Conservation (phyloP, 1,140 invertebrate genomes). For the Sitobion miscanthi region DNA sequence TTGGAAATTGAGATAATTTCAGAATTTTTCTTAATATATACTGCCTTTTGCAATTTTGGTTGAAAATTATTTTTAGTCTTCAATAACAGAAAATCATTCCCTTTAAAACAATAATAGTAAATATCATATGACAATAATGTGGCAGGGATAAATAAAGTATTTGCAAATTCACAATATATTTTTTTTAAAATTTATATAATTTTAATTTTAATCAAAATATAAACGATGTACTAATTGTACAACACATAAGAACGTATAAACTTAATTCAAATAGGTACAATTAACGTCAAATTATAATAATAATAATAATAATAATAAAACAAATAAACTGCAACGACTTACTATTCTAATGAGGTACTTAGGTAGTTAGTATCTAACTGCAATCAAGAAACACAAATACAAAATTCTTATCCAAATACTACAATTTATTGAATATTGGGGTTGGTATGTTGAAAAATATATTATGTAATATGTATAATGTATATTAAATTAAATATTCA, state of each 20-base stretch:
- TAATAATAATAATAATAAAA: slow-evolving; percentile 43
- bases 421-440: not conserved
- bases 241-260: slow-evolving; percentile 30
- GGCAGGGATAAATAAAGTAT: not conserved
- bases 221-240: slow-evolving; percentile 21
- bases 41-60: too few relatives aligned
- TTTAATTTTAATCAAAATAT: slow-evolving; percentile 28
- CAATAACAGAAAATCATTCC: not conserved
- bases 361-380: not conserved
- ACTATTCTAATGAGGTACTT: slow-evolving; percentile 41
- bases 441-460: not conserved
- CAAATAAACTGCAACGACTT: slow-evolving; percentile 36
- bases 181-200: slow-evolving; percentile 2
- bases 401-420: not conserved
- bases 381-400: not conserved
- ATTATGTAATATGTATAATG: not conserved
- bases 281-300: slow-evolving; percentile 43
- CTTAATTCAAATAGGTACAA: not conserved
- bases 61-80: not conserved
- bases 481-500: not conserved
- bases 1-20: too few relatives aligned
- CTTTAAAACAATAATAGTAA: too few relatives aligned
- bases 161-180: not conserved
- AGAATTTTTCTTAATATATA: not conserved
- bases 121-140: not conserved